phyloP scores from a whole-genome alignment of 2,113 vertebrate genomes.

The Epinephelus lanceolatus region DNA sequence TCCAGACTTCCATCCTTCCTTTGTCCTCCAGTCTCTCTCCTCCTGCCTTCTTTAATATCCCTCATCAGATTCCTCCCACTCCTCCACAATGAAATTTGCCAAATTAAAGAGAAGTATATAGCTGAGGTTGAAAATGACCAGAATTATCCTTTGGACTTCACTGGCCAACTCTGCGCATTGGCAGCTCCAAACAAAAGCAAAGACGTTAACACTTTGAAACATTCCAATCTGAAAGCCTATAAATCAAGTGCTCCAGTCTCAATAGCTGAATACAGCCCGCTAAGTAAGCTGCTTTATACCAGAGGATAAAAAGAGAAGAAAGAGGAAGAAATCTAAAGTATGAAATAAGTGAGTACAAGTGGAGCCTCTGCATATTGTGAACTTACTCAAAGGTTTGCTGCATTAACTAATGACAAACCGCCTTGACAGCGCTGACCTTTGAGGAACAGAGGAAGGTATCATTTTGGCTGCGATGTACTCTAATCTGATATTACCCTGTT shows the following conservation, averaged over 20 bases:
- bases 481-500: not conserved
- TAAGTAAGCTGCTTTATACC: not conserved
- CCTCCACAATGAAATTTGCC: not conserved
- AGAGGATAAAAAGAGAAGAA: not conserved
- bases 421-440: not conserved
- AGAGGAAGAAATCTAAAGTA: not conserved
- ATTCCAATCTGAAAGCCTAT: not conserved
- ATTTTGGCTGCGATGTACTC: not conserved
- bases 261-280: not conserved
- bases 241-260: not conserved
- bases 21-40: constrained; percentile 4
- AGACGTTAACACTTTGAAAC: constrained; percentile 2
- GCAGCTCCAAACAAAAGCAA: not conserved
- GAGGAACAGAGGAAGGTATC: not conserved
- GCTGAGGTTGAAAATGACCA: not conserved
- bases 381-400: not conserved
- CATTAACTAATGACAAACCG: not conserved
- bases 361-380: not conserved
- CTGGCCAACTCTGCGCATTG: not conserved
- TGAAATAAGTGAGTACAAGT: not conserved
- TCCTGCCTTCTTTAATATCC: not conserved
- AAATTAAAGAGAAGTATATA: not conserved
- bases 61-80: not conserved
- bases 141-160: not conserved
- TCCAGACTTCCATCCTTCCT: not conserved